Conservation (phyloP, 92 coral and sea anemone species). For the Actinostola sp. region DNA sequence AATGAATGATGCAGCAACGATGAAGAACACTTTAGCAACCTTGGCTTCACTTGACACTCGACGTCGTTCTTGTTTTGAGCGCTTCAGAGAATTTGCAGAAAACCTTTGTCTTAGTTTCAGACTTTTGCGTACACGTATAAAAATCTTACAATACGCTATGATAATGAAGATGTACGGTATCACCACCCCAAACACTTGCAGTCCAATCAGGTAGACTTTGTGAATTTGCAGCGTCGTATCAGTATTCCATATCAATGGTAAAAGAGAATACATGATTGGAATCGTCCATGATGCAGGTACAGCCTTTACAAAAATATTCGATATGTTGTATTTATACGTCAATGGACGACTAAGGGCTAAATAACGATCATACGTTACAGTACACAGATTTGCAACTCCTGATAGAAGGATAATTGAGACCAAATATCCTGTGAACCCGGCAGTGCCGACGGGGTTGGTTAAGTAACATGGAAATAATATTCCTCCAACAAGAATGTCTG, state of each 20-base stretch:
- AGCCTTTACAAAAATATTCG: conserved; percentile 52
- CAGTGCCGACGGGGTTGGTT: conserved; percentile 53
- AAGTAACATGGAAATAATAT: conserved; percentile 70
- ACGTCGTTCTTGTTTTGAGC: conserved; percentile 24
- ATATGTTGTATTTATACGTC: conserved; percentile 50
- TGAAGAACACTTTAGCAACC: conserved; percentile 63
- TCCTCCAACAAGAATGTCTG: conserved; percentile 74
- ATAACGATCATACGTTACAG: conserved; percentile 80
- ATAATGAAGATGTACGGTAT: conserved; percentile 64
- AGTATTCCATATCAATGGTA: conserved; percentile 72
- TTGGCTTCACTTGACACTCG: conserved; percentile 59
- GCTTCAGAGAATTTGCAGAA: conserved; percentile 24
- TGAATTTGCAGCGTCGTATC: conserved; percentile 40
- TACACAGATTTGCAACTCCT: conserved; percentile 75
- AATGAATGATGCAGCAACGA: conserved; percentile 70
- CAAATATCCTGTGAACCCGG: conserved; percentile 53
- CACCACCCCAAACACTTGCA: conserved; percentile 65
- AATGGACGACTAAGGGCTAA: conserved; percentile 67
- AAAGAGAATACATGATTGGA: conserved; percentile 53
- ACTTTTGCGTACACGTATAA: conserved; percentile 55
- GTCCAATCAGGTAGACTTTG: conserved; percentile 57
- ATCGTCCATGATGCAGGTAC: conserved; percentile 58
- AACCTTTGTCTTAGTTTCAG: conserved; percentile 40
- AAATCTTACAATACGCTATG: conserved; percentile 61
- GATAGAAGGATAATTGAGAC: conserved; percentile 62